Evolutionary conservation across 2,113 vertebrate genomes (phyloP).

Genomic region (Myrmecobius fasciatus): DNA sequence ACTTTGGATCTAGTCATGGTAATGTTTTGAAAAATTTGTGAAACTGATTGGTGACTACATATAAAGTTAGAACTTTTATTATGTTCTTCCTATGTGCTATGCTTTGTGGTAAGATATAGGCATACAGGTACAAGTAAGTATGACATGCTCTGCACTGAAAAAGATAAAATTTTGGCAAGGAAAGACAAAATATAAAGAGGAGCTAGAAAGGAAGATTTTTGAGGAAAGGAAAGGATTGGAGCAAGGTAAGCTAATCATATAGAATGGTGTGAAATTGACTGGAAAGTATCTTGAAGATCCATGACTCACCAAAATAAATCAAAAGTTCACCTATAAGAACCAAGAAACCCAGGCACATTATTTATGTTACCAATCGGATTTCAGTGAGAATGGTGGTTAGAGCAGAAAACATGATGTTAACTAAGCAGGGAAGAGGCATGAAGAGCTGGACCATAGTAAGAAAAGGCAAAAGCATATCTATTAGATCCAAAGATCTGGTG

Average conservation of each 20-base stretch:
- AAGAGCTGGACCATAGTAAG: neutral
- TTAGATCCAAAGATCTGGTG: neutral
- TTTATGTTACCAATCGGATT: neutral
- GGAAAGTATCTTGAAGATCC: neutral
- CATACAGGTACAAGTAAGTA: neutral
- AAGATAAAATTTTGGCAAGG: neutral
- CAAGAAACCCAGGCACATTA: neutral
- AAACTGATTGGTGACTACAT: neutral
- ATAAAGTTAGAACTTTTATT: neutral
- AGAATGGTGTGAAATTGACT: neutral
- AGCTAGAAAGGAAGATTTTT: neutral
- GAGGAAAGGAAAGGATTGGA: neutral
- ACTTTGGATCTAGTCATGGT: neutral
- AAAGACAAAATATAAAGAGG: neutral
- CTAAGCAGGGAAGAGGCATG: neutral
- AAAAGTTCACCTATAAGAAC: neutral
- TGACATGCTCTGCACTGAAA: neutral
- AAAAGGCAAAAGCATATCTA: neutral
- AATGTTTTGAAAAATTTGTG: neutral
- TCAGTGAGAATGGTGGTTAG: neutral
- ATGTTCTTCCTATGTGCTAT: neutral
- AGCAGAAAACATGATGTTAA: neutral
- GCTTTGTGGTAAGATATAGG: neutral
- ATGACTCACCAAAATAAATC: neutral
- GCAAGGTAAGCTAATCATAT: neutral